Percentiles rank a stretch among this genome's conserved stretches.
Conservation (phyloP, 2,797 vertebrate species). For the Pseudochirops cupreus region DNA sequence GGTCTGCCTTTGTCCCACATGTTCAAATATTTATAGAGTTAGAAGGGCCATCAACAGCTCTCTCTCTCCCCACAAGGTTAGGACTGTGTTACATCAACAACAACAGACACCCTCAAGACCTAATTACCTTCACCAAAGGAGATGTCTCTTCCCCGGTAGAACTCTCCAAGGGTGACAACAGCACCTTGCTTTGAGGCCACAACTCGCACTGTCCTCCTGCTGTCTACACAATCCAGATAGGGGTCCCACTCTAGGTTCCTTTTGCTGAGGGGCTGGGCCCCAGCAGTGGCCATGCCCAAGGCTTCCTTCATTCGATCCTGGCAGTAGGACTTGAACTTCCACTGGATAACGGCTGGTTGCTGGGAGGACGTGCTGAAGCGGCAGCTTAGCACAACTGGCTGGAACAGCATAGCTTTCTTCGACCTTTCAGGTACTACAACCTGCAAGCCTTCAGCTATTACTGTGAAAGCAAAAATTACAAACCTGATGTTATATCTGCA, state of each 20-base stretch:
- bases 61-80: background rate
- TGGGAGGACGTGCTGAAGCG: conserved; percentile 94
- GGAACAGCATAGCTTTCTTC: conserved; percentile 95
- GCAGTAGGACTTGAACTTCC: conserved; percentile 99
- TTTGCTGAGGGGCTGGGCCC: conserved; percentile 86
- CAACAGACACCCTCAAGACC: background rate
- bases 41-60: background rate
- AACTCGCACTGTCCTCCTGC: conserved; percentile 92
- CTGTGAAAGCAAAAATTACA: conserved; percentile 82
- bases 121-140: conserved; percentile 94
- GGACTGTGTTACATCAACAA: background rate
- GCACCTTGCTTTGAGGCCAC: conserved; percentile 95
- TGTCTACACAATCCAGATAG: conserved; percentile 95
- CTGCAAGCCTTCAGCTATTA: conserved; percentile 88
- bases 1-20: background rate
- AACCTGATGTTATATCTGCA: rapidly evolving
- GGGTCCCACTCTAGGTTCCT: conserved; percentile 90
- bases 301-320: conserved; percentile 94
- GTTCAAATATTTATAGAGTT: background rate
- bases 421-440: conserved; percentile 93
- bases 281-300: conserved; percentile 87
- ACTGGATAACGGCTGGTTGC: conserved; percentile 94
- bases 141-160: conserved; percentile 97
- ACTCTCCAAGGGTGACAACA: conserved; percentile 93
- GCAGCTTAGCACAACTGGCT: conserved; percentile 94